Evolutionary conservation across 2,888 invertebrate species (phyloP), one percentile per base, ranked within the genome.

Genomic region (Harpalus rubripes): DNA sequence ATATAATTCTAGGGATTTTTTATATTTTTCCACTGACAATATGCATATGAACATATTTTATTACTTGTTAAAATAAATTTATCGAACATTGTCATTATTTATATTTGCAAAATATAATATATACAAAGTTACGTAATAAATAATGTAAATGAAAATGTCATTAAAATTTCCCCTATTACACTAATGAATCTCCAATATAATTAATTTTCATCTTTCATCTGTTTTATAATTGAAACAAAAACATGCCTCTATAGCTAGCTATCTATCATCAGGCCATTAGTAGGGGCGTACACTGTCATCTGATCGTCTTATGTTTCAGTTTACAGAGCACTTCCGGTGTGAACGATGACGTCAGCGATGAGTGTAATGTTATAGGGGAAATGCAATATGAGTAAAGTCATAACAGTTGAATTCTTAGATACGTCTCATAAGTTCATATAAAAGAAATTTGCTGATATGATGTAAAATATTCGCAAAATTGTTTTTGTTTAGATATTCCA

Each of bases 341-440:
- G 56, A 61, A 16, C 18, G 59, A 61, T 61, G 59, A 61, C 59
- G 59, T 61, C 59, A 61, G 10, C 59, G 15, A 16, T 18, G 18
- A 61, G 59, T 61, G 59, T 61, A 61, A 61, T 18, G 18, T 16
- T 61, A 61, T 61, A 61, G 15, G 59, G 59, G 59, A 16, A 61
- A 61, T 61, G 18, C 15, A 61, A 18, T 7, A 52, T 52, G 44
- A 52, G 44, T 32, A 52, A 12, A 52, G 10, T 52, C 44, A 52
- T 52, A 52, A 52, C 44, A 52, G 44, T 52, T 52, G 44, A 12
- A 12, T 12, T 52, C 44, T 8, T 12, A 32, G 32, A 32, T 32
- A 32, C 32, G 32, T 32, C 32, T 32, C 32, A 5, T 32, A 1
- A 32, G 32, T 32, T 32, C 6, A 32, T 32, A 32, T 32, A 32